Evolutionary conservation across 1,140 invertebrate species (phyloP), one percentile per base, ranked within the genome.

Genomic region (Lordiphosa collinella): DNA sequence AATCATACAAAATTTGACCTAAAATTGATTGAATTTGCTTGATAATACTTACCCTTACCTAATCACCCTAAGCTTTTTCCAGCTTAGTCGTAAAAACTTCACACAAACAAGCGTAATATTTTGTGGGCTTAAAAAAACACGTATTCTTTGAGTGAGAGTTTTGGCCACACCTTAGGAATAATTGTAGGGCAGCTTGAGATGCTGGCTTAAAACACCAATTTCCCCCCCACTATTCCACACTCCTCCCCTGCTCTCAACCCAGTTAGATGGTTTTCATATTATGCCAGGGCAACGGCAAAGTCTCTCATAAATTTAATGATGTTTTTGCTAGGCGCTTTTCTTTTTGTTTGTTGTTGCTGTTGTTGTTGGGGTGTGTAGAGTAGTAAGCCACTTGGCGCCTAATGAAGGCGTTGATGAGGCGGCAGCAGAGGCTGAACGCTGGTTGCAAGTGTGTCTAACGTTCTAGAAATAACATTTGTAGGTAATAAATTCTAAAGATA

Each of bases 401-500:
- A 80, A 80, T 80, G 76, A 82, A 80, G 60, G 76, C 75, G 76
- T 79, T 80, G 75, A 80, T 80, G 76, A 75, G 76, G 68, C 65
- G 55, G 52, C 40, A 61, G 56, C 61, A 40, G 22, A 51, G 25
- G 22, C 49, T 29, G 36, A 34, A 16, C 32, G 37, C 35, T 18
- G 22, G 22, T 3, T 52, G 35, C 29, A 35, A 51, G 62, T 71
- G 66, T 66, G 76, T 82, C 76, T 82, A 80, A 80, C 76, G 76
- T 76, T 75, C 76, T 75, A 80, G 76, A 80, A 80, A 80, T 80
- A 80, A 80, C 76, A 80, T 80, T 80, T 80, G 76, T 82, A 63
- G 76, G 76, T 82, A 80, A 80, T 80, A 80, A 80, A 80, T 80
- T 80, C 76, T 75, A 80, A 82, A 80, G 76, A 80, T 80, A 80